Conservation (phyloP, 2,888 invertebrate species). For the Hydropsyche betteni region DNA sequence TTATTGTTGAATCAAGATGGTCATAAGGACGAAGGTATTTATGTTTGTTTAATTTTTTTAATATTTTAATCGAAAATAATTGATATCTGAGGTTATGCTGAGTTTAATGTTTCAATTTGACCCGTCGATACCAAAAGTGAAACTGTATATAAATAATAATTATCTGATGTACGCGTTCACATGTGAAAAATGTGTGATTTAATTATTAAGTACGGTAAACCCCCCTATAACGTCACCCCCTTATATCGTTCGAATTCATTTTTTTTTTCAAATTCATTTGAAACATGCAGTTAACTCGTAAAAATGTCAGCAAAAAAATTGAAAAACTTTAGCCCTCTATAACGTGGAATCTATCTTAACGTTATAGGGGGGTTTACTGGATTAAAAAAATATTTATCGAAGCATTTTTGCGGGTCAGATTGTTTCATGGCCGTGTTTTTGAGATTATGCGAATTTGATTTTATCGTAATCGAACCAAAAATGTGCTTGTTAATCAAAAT, state of each 20-base stretch:
- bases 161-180: background rate
- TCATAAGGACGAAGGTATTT: slow-evolving; percentile 49
- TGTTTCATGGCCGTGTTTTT: background rate
- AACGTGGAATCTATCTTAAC: no score
- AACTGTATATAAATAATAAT: background rate
- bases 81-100: slow-evolving; percentile 7
- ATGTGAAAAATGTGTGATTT: background rate
- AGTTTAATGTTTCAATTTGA: background rate
- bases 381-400: no score
- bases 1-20: slow-evolving; percentile 39
- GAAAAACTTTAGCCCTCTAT: no score
- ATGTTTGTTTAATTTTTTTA: slow-evolving; percentile 32
- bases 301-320: no score
- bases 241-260: no score
- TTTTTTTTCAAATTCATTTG: no score
- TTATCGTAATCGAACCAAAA: no score
- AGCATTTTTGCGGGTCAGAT: background rate
- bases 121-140: slow-evolving; percentile 19
- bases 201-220: background rate
- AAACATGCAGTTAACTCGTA: no score
- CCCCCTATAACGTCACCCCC: no score
- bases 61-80: background rate
- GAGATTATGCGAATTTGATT: no score
- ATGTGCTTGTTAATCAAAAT: no score
- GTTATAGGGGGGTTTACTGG: no score